A percentile compares a stretch with the other conserved stretches of the same genome.
Conservation (phyloP, 2,797 vertebrate genomes). For the Siniperca undulata region DNA sequence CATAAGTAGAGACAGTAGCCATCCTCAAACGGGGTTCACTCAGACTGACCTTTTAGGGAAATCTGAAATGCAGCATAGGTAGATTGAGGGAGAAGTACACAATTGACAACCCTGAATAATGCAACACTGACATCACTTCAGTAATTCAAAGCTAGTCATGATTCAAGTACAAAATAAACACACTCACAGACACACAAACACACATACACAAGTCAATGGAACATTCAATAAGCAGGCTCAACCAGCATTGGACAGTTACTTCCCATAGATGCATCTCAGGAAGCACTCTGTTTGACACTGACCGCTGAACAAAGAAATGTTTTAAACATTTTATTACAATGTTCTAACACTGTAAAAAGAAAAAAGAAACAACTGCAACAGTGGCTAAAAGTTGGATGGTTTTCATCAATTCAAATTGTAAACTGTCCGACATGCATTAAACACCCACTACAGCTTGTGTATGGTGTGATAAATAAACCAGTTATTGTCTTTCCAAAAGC, state of each 20-base stretch:
- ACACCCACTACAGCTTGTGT: conserved; percentile 41
- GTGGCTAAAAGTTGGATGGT: background rate
- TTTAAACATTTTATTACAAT: conserved; percentile 19
- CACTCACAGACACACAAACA: conserved; percentile 2
- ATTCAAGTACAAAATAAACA: conserved; percentile 80
- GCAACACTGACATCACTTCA: conserved; percentile 75
- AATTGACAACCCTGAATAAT: conserved; percentile 76
- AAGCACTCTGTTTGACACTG: conserved; percentile 58
- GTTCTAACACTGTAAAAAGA: conserved; percentile 6
- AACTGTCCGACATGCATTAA: conserved; percentile 52
- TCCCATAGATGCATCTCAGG: conserved; percentile 48
- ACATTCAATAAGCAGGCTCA: conserved; percentile 60
- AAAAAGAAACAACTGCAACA: conserved; percentile 24
- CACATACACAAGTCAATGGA: conserved; percentile 43
- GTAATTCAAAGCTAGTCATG: conserved; percentile 71
- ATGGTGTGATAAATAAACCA: conserved; percentile 44
- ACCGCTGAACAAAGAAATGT: conserved; percentile 1
- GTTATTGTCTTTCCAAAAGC: conserved; percentile 21
- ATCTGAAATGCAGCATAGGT: conserved; percentile 78
- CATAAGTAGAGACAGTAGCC: conserved; percentile 60
- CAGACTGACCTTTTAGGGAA: conserved; percentile 60
- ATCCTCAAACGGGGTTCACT: conserved; percentile 60
- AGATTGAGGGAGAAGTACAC: conserved; percentile 60
- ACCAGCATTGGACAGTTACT: conserved; percentile 42
- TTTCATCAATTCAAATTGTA: conserved; percentile 33